Evolutionary conservation across 2,113 vertebrate genomes (phyloP), one percentile per base, ranked within the genome.

Genomic region (Pycnonotus jocosus): DNA sequence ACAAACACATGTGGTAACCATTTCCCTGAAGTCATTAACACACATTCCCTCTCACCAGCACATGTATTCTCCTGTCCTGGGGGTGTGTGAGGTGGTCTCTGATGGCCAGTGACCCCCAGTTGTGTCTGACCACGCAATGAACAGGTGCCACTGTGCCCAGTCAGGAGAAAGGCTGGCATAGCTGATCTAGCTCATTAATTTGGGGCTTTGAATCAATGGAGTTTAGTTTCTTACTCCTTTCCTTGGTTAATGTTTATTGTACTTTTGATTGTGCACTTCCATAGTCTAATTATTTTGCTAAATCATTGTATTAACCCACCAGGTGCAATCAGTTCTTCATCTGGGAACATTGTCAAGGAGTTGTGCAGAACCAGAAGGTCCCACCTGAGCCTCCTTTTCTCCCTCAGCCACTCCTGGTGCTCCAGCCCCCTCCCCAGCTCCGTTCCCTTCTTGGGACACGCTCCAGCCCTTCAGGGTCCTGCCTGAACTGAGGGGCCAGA

Each of bases 371-470:
- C 62, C 54, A 37, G 3, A 27, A 23, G 23, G 23, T 13, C 4
- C 18, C 27, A 7, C 48, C 81, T 31, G 40, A 47, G 40, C 15
- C n/a, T 54, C 58, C 40, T 47, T 38, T 45, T 2, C 23, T 38
- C 48, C 40, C 50, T 73, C 57, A 53, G 68, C 58, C 1, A 2
- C 35, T 57, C 56, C 22, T 57, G 56, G 22, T 9, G 56, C 78
- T 81, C 35, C 53, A 58, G 53, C 1, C 37, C 37, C 25, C 47
- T 25, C 68, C 40, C 21, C 56, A 70, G 20, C 37, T 9, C 47
- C 0, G 0, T 72, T 71, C 27, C 33, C 27, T 53, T 8, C 31
- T 17, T 68, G 45, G 57, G 27, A 22, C 44, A 6, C 0, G 1
- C 58, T 47, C 5, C 60, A 65, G 58, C 42, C 42, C 35, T 35